These are phyloP conservation scores for Sapajus apella DNA, from an alignment of 2,113 vertebrate species.

Conservation along the genomic window DNA sequence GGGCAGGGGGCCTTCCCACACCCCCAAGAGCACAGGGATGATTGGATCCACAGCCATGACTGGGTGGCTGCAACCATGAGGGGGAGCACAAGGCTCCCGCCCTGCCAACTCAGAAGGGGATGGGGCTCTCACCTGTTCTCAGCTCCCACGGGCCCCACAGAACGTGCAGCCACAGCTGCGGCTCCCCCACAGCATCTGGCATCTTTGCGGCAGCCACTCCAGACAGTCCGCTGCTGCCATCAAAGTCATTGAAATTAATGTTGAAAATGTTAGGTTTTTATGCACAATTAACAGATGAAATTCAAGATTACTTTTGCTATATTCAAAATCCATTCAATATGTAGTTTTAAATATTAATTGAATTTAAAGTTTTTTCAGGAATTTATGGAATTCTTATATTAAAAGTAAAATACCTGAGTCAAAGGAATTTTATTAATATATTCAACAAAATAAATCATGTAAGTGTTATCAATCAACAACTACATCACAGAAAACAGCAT, in stretches of 20 bases:
- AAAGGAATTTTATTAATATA: not conserved
- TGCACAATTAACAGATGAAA: not conserved
- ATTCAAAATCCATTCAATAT: not conserved
- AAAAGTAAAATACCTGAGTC: not conserved
- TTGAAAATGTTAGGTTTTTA: not conserved
- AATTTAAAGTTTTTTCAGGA: not conserved
- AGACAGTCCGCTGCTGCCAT: no score
- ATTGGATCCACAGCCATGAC: no score
- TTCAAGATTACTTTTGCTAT: not conserved
- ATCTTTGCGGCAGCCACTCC: no score
- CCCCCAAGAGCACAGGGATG: no score
- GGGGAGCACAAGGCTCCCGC: no score
- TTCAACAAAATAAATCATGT: not conserved
- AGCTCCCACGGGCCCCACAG: no score
- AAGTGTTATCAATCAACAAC: not conserved
- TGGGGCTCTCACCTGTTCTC: no score
- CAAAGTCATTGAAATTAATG: not conserved
- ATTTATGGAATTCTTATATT: not conserved
- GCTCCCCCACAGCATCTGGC: no score
- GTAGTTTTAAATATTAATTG: not conserved
- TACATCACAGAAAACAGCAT: not conserved
- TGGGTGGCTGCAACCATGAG: no score
- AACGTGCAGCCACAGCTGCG: rapidly evolving
- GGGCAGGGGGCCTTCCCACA: no score
- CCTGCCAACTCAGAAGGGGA: no score